These are phyloP conservation scores for Caenorhabditis parvicauda DNA, from an alignment of 2,888 invertebrate species.

Conservation along the genomic window DNA sequence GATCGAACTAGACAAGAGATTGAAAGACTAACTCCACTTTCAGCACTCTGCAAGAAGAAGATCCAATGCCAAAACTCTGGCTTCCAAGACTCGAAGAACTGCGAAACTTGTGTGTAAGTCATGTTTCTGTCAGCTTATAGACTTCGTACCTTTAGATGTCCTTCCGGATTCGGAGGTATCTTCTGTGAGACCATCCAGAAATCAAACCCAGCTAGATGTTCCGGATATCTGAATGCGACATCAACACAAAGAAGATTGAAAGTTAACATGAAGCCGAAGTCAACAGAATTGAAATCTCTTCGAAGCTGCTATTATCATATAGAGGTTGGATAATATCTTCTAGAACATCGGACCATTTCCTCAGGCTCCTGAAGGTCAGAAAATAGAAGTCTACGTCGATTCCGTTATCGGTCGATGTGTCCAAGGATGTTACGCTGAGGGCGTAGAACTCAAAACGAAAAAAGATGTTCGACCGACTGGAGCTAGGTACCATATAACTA, in stretches of 20 bases:
- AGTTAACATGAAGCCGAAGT: constrained; percentile 21
- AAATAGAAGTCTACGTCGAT: constrained; percentile 20
- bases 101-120: constrained; percentile 15
- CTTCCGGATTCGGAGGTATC: constrained; percentile 23
- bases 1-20: not conserved
- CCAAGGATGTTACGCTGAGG: constrained; percentile 30
- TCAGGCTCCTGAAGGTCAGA: constrained; percentile 23
- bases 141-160: constrained; percentile 18
- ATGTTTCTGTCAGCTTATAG: not conserved
- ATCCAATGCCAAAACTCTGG: constrained; percentile 8
- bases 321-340: constrained; percentile 6
- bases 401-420: constrained; percentile 30
- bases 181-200: constrained; percentile 21
- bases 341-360: not conserved
- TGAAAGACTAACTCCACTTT: constrained; percentile 1
- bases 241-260: constrained; percentile 22
- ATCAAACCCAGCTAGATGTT: constrained; percentile 21
- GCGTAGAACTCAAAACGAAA: constrained; percentile 23
- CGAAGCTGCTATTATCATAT: constrained; percentile 32
- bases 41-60: constrained; percentile 4
- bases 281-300: constrained; percentile 8
- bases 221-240: constrained; percentile 19
- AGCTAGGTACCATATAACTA: constrained; percentile 7
- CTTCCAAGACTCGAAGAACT: constrained; percentile 9
- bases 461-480: constrained; percentile 23